These are phyloP conservation scores for Poecile atricapillus DNA, from an alignment of 2,113 vertebrate species.

Conservation along the genomic window DNA sequence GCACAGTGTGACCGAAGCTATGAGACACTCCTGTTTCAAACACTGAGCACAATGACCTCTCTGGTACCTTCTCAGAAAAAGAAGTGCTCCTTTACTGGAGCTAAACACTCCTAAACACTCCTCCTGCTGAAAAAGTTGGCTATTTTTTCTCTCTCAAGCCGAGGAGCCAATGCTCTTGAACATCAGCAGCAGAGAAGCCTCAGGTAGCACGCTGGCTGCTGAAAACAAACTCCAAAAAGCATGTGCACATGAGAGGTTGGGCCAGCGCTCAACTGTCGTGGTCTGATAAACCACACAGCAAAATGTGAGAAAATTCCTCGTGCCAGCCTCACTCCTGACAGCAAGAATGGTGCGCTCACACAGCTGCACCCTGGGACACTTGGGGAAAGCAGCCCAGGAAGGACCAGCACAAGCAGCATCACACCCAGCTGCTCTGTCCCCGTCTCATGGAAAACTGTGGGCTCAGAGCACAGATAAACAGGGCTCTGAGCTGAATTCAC, in stretches of 20 bases:
- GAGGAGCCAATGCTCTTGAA: background rate
- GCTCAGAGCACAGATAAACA: accelerated
- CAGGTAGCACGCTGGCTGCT: accelerated
- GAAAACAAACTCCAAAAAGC: background rate
- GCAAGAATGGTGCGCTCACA: accelerated
- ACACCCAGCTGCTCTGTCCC: background rate
- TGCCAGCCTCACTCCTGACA: background rate
- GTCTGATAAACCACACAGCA: background rate
- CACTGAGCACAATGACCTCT: background rate
- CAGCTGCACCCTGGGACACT: background rate
- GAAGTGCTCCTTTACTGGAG: background rate
- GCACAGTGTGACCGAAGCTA: background rate
- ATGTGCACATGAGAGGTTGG: accelerated
- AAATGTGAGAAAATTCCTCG: accelerated
- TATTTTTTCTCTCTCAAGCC: background rate
- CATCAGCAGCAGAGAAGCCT: background rate
- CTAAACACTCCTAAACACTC: no score
- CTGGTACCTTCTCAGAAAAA: background rate
- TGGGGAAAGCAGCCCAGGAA: background rate
- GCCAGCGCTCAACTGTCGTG: background rate
- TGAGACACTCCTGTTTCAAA: background rate
- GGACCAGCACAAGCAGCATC: background rate
- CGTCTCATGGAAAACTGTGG: accelerated
- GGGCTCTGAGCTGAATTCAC: background rate
- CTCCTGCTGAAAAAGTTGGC: background rate